A percentile compares a stretch with the other conserved stretches of the same genome.
Evolutionary conservation across 2,113 vertebrate genomes (phyloP).

Genomic region (Dicentrarchus labrax): DNA sequence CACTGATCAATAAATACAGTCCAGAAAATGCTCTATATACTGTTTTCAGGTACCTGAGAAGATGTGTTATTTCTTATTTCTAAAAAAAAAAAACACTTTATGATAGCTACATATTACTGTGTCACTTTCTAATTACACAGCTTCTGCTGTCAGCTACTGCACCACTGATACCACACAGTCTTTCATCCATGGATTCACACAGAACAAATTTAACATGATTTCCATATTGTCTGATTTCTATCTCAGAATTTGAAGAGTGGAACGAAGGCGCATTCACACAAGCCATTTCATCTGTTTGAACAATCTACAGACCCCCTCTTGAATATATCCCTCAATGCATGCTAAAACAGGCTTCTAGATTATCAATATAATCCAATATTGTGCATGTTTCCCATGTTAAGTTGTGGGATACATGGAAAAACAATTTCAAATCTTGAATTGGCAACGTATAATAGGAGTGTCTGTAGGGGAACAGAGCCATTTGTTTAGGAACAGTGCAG

Average conservation of each 20-base stretch:
- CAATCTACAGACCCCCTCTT: constrained; percentile 64
- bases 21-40: neutral
- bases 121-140: constrained; percentile 40
- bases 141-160: constrained; percentile 27
- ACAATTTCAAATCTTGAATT: constrained; percentile 58
- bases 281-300: constrained; percentile 74
- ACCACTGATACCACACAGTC: constrained; percentile 28
- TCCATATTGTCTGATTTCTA: constrained; percentile 68
- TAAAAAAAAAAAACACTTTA: constrained; percentile 14
- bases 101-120: constrained; percentile 11
- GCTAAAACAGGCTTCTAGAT: constrained; percentile 66
- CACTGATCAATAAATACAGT: constrained; percentile 6
- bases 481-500: constrained; percentile 61
- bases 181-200: constrained; percentile 56
- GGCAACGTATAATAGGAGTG: constrained; percentile 47
- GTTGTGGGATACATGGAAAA: constrained; percentile 53
- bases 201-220: constrained; percentile 65
- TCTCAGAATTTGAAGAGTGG: constrained; percentile 65
- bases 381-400: constrained; percentile 65
- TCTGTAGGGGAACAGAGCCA: constrained; percentile 49
- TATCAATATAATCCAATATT: constrained; percentile 63
- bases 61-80: neutral
- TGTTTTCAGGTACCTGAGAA: neutral
- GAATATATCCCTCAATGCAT: constrained; percentile 66
- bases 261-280: constrained; percentile 44